These are phyloP conservation scores for Sarcophaga carnaria DNA, from an alignment of 2,888 invertebrate species.

Conservation along the genomic window DNA sequence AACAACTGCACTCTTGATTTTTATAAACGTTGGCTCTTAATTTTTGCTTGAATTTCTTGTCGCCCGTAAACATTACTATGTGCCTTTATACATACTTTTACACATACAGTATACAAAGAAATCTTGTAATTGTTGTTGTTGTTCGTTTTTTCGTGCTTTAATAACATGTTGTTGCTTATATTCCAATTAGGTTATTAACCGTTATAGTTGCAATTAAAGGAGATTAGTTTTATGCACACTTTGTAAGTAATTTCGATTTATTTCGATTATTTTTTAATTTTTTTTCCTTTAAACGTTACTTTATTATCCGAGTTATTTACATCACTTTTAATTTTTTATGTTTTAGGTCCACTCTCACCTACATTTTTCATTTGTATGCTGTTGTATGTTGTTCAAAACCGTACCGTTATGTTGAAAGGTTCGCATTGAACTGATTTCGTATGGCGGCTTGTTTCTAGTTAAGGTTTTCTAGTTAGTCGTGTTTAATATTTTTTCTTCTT, in stretches of 20 bases:
- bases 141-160: neutral
- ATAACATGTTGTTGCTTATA: no score
- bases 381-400: slow-evolving; percentile 7
- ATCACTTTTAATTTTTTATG: neutral
- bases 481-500: neutral
- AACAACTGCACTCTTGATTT: neutral
- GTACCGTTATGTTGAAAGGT: slow-evolving; percentile 50
- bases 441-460: slow-evolving; percentile 33
- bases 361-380: neutral
- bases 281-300: neutral
- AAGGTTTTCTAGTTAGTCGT: slow-evolving; percentile 36
- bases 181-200: neutral
- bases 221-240: neutral
- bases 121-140: neutral
- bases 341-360: neutral
- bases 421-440: slow-evolving; percentile 60
- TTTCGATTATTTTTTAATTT: neutral
- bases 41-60: neutral
- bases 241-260: neutral
- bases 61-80: neutral
- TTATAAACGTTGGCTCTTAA: no score
- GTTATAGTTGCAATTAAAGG: neutral
- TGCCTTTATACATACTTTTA: neutral
- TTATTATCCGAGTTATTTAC: neutral
- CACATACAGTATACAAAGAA: neutral